These are phyloP conservation scores for Oligia fasciuncula DNA, from an alignment of 2,888 invertebrate genomes.

Conservation along the genomic window DNA sequence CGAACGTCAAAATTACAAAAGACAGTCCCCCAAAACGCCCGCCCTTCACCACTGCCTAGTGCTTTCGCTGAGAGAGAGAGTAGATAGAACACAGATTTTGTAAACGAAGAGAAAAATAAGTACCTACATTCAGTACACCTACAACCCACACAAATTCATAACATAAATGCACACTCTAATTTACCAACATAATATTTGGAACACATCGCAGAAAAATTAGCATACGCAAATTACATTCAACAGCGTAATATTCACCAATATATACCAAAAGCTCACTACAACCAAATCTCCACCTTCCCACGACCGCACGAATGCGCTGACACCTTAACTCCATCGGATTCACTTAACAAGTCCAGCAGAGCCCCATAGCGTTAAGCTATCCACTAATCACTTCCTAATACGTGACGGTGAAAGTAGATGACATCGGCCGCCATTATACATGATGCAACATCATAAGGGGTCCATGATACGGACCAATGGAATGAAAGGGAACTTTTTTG, in stretches of 20 bases:
- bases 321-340: slow-evolving; percentile 64
- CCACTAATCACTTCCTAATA: slow-evolving; percentile 77
- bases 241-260: not conserved
- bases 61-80: too few relatives aligned
- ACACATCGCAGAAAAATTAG: too few relatives aligned
- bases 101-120: not conserved
- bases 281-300: not conserved
- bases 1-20: too few relatives aligned
- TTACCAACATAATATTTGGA: too few relatives aligned
- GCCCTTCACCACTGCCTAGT: too few relatives aligned
- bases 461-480: slow-evolving; percentile 6
- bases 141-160: not conserved
- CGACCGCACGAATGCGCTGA: slow-evolving; percentile 16
- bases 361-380: slow-evolving; percentile 59
- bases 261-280: not conserved
- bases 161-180: too few relatives aligned
- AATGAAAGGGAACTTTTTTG: not conserved
- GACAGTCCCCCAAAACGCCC: too few relatives aligned
- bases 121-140: not conserved
- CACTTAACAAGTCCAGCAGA: slow-evolving; percentile 73
- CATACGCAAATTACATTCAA: not conserved
- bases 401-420: slow-evolving; percentile 75
- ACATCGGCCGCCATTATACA: slow-evolving; percentile 55
- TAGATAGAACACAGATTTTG: not conserved
- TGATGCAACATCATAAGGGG: slow-evolving; percentile 59